phyloP scores from a whole-genome alignment of 2,113 vertebrate genomes.

The Ptychochromis oligacanthus region DNA sequence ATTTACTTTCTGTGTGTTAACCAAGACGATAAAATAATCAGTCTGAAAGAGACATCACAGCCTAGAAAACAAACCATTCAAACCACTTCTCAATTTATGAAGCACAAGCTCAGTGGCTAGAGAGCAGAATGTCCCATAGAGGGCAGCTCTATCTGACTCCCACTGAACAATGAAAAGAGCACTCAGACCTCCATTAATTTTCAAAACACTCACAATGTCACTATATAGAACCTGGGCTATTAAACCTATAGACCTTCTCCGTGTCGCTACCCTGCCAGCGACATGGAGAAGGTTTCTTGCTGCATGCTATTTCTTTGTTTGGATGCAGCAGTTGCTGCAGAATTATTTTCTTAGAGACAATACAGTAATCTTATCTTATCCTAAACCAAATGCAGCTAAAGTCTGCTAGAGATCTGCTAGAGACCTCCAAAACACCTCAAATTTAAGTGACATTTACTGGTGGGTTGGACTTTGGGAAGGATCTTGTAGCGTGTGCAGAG shows the following conservation, averaged over 20 bases:
- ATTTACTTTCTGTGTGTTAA: background rate
- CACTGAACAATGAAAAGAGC: background rate
- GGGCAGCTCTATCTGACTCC: background rate
- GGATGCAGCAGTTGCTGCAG: too few species aligned
- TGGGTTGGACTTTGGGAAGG: background rate
- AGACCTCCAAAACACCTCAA: background rate
- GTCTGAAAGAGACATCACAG: background rate
- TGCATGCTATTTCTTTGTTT: too few species aligned
- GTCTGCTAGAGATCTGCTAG: background rate
- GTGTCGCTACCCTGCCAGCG: too few species aligned
- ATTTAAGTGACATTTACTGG: background rate
- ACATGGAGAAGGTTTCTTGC: too few species aligned
- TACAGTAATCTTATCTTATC: too few species aligned
- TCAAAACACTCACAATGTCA: background rate
- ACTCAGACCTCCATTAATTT: background rate
- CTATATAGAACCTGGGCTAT: background rate
- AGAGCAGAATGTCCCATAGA: background rate
- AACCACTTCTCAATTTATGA: background rate
- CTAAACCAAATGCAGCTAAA: background rate
- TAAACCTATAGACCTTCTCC: background rate
- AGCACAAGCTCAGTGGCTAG: background rate
- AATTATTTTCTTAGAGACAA: too few species aligned
- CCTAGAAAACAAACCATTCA: background rate
- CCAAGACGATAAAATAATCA: background rate
- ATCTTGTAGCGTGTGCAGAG: background rate